These are phyloP conservation scores for Diaprepes abbreviatus DNA, from an alignment of 2,888 invertebrate genomes.

Conservation along the genomic window DNA sequence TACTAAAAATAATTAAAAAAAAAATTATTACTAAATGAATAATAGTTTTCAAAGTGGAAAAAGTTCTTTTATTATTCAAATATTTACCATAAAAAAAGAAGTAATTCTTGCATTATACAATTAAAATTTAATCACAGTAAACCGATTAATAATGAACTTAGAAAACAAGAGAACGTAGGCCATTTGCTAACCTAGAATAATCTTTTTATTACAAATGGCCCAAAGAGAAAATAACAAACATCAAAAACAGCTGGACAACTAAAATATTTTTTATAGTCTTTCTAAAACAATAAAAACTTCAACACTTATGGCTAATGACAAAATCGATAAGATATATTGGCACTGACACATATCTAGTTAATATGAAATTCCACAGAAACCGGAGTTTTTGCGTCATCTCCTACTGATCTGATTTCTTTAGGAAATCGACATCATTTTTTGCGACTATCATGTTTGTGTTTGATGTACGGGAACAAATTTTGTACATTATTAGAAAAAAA, in stretches of 20 bases:
- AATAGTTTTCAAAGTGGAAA: too few relatives aligned
- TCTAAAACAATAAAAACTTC: constrained; percentile 31
- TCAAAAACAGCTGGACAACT: constrained; percentile 31
- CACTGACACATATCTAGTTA: constrained; percentile 31
- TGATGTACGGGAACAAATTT: constrained; percentile 11
- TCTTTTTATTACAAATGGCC: too few relatives aligned
- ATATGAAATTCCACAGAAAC: constrained; percentile 38
- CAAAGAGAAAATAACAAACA: constrained; percentile 19
- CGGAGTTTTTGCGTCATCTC: constrained; percentile 27
- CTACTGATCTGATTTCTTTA: constrained; percentile 17
- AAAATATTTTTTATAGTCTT: constrained; percentile 12
- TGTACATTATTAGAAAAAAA: constrained; percentile 3
- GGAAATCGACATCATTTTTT: constrained; percentile 26
- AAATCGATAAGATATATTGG: constrained; percentile 40
- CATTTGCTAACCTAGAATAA: not conserved
- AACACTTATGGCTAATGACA: constrained; percentile 41
- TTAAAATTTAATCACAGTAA: too few relatives aligned
- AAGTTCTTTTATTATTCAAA: too few relatives aligned
- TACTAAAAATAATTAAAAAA: too few relatives aligned
- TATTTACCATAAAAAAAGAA: too few relatives aligned
- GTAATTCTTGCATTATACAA: too few relatives aligned
- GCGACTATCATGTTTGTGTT: constrained; percentile 10
- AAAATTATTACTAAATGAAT: too few relatives aligned
- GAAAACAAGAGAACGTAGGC: too few relatives aligned
- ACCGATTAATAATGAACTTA: too few relatives aligned